Base-by-base conservation (phyloP, 2,888 invertebrate genomes). In the Trissolcus japonicus region DNA sequence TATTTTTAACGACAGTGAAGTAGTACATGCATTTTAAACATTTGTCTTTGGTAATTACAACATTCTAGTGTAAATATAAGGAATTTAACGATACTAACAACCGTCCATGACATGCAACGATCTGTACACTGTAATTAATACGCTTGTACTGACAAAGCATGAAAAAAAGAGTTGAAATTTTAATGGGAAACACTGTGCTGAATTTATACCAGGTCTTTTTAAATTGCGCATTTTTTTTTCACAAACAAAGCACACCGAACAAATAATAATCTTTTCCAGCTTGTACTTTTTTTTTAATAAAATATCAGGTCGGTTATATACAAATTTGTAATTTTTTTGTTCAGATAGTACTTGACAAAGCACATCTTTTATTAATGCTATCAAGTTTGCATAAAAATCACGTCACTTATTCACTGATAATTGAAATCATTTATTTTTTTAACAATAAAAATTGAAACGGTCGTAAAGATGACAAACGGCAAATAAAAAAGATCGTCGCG, bases 71-170 rank as follows among this genome's bases (percentile, higher is more conserved):
- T 48, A 46, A 59, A 46, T 59, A 19, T 16, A 25, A 59, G 59
- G 48, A 16, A 59, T 59, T 48, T 21, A 59, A 43, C 17, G 29
- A 43, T 17, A n/a, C 46, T 59, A 21, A 48, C 48, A 13, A 19
- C 4, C 11, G 51, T 51, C 51, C 51, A 16, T 59, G 59, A 59
- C 59, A 29, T 25, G 53, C 53, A 21, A 59, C 53, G 59, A 57
- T 67, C 53, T 19, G 29, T 43, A 19, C 16, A 6, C 13, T 35
- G 40, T 68, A 68, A 68, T 68, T 68, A 66, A 57, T 57, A 50
- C 21, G 16, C 19, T 4, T n/a, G 21, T 43, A 46, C 35, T 68
- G 67, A 68, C 59, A 16, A 43, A 54, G 60, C 67, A 53, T 55
- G 25, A 60, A 60, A 68, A 35, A 46, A 16, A 19, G 43, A 43